phyloP scores from a whole-genome alignment of 1,140 invertebrate species.

The Drosophila paulistorum region DNA sequence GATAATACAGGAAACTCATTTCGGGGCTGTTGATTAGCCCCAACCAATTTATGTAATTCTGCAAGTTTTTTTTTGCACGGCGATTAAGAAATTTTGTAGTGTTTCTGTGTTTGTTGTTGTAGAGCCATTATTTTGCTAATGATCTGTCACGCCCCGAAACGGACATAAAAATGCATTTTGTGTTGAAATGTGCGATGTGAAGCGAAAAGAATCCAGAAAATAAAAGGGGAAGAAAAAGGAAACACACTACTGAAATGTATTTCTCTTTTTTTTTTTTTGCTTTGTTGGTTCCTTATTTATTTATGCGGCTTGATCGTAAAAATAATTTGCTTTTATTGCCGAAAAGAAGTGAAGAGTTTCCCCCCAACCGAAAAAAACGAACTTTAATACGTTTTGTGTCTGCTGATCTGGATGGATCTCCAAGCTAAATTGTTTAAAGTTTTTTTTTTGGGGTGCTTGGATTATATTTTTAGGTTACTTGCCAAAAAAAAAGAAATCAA shows the following conservation, averaged over 20 bases:
- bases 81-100: conserved; percentile 55
- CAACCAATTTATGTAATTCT: conserved; percentile 11
- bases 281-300: conserved; percentile 62
- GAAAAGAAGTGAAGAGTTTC: conserved; percentile 45
- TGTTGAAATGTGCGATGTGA: conserved; percentile 33
- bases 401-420: conserved; percentile 23
- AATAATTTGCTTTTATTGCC: conserved; percentile 79
- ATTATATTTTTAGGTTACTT: conserved; percentile 33
- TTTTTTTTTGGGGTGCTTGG: conserved; percentile 55
- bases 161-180: conserved; percentile 69
- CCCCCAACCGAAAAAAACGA: conserved; percentile 46
- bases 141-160: conserved; percentile 65
- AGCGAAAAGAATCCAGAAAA: conserved; percentile 7
- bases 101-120: conserved; percentile 21
- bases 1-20: conserved; percentile 6
- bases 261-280: conserved; percentile 20
- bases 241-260: conserved; percentile 54
- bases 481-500: conserved; percentile 1
- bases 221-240: conserved; percentile 11
- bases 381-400: conserved; percentile 70
- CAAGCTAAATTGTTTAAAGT: conserved; percentile 13
- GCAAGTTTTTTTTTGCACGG: neutral
- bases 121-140: conserved; percentile 44
- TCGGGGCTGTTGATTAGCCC: neutral
- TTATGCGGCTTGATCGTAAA: conserved; percentile 73